Base-by-base conservation (phyloP, 1,140 invertebrate species). In the Drosophila pectinifera region DNA sequence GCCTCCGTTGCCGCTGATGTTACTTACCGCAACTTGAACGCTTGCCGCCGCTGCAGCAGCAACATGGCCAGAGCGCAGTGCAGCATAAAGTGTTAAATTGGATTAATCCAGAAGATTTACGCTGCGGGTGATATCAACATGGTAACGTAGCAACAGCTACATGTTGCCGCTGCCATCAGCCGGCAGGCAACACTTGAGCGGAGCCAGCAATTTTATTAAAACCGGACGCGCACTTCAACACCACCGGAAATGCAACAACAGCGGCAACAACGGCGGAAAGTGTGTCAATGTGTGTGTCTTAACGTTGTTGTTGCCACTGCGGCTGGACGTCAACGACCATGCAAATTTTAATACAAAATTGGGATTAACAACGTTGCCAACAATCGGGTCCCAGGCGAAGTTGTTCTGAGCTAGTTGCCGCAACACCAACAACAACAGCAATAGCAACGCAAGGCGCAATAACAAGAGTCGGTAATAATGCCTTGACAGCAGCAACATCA, bases 31-130 rank as follows among this genome's bases (percentile, higher is more conserved):
- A 68, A 65, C 28, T 68, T 49, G 48, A 41, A n/a, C 39, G 42
- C 18, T 46, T 62, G 69, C 38, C 51, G 51, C 42, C 55, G 70
- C 49, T 57, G 56, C 31, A 13, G 57, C 43, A 31, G 83, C 80
- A 80, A 80, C 80, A 80, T 72, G 77, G 77, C 64, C 76, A 80
- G 75, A 88, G 79, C 76, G 83, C 84, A 88, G 84, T 88, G 84
- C 84, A 88, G 85, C 86, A 91, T 91, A 91, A 91, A 91, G 88
- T 91, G 88, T 91, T 91, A 91, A 91, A 91, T 91, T 91, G 88
- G 89, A 91, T 91, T 91, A 91, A 91, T 91, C 88, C 88, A 89
- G 77, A 91, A 91, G 88, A 91, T 91, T 91, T 91, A 91, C 88
- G 88, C 88, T 91, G 88, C 88, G 88, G 88, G 88, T 91, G 89